Percentiles rank a stretch among this genome's conserved stretches.
Evolutionary conservation across 2,113 vertebrate genomes (phyloP).

Genomic region (Corythoichthys intestinalis): DNA sequence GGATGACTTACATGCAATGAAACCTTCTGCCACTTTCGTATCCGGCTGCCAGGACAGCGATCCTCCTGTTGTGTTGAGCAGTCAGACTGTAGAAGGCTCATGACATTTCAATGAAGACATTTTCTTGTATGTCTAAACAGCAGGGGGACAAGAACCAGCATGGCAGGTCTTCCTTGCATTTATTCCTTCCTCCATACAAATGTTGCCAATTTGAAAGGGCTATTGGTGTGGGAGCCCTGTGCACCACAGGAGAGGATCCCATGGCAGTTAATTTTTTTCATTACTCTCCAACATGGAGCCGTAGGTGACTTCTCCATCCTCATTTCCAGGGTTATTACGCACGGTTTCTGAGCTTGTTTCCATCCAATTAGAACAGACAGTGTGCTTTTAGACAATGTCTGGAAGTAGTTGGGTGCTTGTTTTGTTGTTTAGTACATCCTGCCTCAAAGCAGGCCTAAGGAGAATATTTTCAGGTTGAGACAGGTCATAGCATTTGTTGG

Average conservation of each 20-base stretch:
- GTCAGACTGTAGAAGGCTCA: background rate
- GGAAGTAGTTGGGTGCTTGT: slow-evolving; percentile 38
- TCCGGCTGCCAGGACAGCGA: slow-evolving; percentile 6
- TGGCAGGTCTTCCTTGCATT: slow-evolving; percentile 17
- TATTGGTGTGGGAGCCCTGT: slow-evolving; percentile 28
- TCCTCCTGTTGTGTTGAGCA: slow-evolving; percentile 8
- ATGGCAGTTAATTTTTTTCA: slow-evolving; percentile 63
- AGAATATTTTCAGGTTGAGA: slow-evolving; percentile 23
- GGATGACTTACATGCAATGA: slow-evolving; percentile 13
- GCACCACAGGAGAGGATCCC: slow-evolving; percentile 39
- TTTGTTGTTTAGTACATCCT: slow-evolving; percentile 29
- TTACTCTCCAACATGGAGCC: slow-evolving; percentile 47
- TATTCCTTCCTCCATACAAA: slow-evolving; percentile 25
- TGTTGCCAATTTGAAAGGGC: slow-evolving; percentile 39
- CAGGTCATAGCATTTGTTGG: slow-evolving; percentile 12
- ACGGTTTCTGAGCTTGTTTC: slow-evolving; percentile 52
- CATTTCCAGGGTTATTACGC: slow-evolving; percentile 45
- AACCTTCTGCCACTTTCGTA: slow-evolving; percentile 7
- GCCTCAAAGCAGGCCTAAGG: slow-evolving; percentile 33
- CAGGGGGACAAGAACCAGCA: slow-evolving; percentile 30
- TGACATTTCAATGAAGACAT: slow-evolving; percentile 9
- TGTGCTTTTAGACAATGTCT: slow-evolving; percentile 65
- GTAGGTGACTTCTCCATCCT: slow-evolving; percentile 40
- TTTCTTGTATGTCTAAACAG: slow-evolving; percentile 25
- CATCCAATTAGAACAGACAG: slow-evolving; percentile 67